Evolutionary conservation across 30 jellyfish, hydroid and myxozoan species (phyloP).

Genomic region (Aurelia aurita): DNA sequence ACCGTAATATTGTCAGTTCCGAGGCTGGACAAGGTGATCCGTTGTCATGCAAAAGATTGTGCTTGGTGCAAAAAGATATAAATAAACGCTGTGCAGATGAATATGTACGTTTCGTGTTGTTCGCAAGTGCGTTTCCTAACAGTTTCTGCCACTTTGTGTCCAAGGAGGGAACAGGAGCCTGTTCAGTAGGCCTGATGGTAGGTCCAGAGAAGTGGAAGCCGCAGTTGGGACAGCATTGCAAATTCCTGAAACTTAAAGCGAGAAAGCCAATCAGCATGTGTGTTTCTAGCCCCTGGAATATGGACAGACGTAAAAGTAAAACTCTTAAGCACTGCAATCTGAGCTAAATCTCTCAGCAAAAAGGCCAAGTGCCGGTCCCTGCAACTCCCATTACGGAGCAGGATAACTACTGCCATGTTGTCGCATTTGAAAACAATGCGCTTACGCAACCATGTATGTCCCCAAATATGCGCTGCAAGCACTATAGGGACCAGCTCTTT

Average conservation of each 20-base stretch:
- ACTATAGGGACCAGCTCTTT: constrained; percentile 36
- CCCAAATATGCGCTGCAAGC: constrained; percentile 29
- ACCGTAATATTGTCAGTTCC: constrained; percentile 22
- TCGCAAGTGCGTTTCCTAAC: neutral
- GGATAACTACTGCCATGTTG: constrained; percentile 3
- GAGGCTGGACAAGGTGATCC: constrained; percentile 22
- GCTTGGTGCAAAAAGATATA: neutral
- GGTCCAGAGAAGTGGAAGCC: neutral
- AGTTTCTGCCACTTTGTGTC: constrained; percentile 25
- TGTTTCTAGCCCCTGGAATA: neutral
- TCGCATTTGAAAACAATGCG: neutral
- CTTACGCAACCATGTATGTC: neutral
- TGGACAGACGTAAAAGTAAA: neutral
- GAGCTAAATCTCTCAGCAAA: neutral
- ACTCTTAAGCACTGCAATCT: neutral
- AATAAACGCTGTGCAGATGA: constrained; percentile 17
- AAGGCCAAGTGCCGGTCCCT: neutral
- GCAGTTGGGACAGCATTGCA: no score
- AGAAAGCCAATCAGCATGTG: constrained; percentile 5
- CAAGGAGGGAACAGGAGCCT: constrained; percentile 28
- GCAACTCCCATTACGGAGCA: neutral
- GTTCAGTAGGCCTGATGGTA: neutral
- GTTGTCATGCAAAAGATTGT: neutral
- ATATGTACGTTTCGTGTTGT: neutral
- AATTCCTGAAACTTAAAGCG: constrained; percentile 19